phyloP scores from a whole-genome alignment of 2,113 vertebrate species.

The Mastomys natalensis region DNA sequence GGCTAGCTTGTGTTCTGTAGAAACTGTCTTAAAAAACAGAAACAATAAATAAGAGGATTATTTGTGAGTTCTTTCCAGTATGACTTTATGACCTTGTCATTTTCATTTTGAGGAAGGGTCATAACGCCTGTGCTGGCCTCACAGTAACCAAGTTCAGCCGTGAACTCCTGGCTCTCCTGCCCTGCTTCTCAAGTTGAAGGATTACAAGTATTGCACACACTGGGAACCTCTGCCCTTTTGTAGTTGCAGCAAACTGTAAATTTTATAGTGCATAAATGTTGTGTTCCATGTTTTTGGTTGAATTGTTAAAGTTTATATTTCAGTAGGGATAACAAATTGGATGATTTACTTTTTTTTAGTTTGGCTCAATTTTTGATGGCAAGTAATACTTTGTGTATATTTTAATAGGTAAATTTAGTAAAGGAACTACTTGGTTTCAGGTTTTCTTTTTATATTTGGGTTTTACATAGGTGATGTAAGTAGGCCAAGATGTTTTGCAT shows the following conservation, averaged over 20 bases:
- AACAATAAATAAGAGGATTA: not conserved
- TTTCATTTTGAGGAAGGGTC: not conserved
- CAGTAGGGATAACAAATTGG: conserved; percentile 55
- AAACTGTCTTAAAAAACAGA: not conserved
- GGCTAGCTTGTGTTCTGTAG: not conserved
- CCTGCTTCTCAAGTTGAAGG: not conserved
- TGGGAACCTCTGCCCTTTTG: not conserved
- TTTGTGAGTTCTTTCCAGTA: conserved; percentile 34
- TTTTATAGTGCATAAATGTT: conserved; percentile 23
- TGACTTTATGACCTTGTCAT: conserved; percentile 48
- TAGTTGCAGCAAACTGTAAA: not conserved
- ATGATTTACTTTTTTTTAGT: conserved; percentile 21
- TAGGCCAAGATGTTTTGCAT: conserved; percentile 51
- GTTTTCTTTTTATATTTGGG: conserved; percentile 46
- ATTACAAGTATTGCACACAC: not conserved
- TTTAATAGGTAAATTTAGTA: conserved; percentile 59
- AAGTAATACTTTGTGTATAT: conserved; percentile 29
- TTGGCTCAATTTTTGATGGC: conserved; percentile 55
- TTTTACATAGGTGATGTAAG: conserved; percentile 7
- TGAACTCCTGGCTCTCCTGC: not conserved
- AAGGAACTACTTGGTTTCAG: conserved; percentile 45
- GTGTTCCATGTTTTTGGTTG: conserved; percentile 18
- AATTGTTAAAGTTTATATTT: conserved; percentile 53
- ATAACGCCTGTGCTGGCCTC: not conserved
- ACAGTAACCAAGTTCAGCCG: not conserved